A percentile compares a stretch with the other conserved stretches of the same genome.
These are phyloP conservation scores for Porites divaricata DNA, from an alignment of 92 coral and sea anemone genomes.

Conservation along the genomic window DNA sequence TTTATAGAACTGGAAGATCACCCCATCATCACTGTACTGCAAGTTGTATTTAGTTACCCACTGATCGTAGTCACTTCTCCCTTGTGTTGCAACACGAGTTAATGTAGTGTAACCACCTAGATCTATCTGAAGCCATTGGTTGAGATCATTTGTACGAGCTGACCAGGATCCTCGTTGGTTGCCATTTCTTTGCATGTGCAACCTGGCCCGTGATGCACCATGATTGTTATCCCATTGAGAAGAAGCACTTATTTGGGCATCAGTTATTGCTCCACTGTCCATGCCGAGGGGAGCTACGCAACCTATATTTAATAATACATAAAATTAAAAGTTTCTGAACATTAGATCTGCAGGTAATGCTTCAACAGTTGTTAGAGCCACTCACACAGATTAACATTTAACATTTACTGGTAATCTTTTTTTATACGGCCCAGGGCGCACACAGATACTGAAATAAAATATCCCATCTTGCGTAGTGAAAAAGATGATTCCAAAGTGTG, in stretches of 20 bases:
- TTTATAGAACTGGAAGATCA: neutral
- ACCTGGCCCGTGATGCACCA: neutral
- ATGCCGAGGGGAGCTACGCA: conserved; percentile 25
- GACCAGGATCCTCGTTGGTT: neutral
- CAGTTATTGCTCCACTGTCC: conserved; percentile 21
- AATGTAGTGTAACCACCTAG: neutral
- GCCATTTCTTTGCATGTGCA: conserved; percentile 8
- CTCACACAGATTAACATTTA: too few species aligned
- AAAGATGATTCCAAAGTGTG: too few species aligned
- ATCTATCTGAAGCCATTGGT: neutral
- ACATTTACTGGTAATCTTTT: too few species aligned
- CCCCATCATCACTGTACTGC: too few species aligned
- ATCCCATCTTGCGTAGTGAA: too few species aligned
- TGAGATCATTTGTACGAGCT: neutral
- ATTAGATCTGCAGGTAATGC: too few species aligned
- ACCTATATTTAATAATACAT: neutral
- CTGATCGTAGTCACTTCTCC: neutral
- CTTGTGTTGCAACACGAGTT: conserved; percentile 1
- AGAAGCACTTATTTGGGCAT: conserved; percentile 7
- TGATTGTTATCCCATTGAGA: neutral
- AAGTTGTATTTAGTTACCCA: too few species aligned
- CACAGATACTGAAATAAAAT: too few species aligned
- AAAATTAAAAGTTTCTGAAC: neutral
- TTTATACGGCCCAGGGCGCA: too few species aligned
- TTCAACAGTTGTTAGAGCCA: too few species aligned